Evolutionary conservation across 2,113 vertebrate genomes (phyloP).

Genomic region (Gadus chalcogrammus): DNA sequence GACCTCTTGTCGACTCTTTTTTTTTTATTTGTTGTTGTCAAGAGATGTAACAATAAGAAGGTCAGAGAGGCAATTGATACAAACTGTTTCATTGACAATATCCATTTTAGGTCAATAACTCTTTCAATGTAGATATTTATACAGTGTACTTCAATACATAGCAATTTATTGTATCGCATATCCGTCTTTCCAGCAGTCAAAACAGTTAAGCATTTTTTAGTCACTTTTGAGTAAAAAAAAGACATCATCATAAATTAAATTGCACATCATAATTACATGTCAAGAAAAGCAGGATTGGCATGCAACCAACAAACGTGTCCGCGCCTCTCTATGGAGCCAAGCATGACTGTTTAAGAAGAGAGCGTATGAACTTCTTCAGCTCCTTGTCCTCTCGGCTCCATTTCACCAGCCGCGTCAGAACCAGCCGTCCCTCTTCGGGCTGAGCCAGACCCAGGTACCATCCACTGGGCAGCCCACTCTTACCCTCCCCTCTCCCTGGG

Average conservation of each 20-base stretch:
- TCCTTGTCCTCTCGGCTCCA: constrained; percentile 73
- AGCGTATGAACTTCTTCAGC: constrained; percentile 72
- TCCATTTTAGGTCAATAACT: background rate
- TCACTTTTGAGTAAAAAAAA: too few relatives aligned
- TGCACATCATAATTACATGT: too few relatives aligned
- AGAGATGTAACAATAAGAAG: background rate
- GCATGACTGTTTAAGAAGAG: constrained; percentile 66
- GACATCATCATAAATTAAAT: too few relatives aligned
- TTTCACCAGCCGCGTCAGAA: constrained; percentile 67
- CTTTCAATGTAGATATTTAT: too few relatives aligned
- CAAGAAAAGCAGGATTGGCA: background rate
- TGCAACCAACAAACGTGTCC: too few relatives aligned
- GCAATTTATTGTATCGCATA: too few relatives aligned
- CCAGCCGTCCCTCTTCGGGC: constrained; percentile 61
- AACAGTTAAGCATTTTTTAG: too few relatives aligned
- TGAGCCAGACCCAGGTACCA: constrained; percentile 67
- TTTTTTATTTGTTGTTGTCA: too few relatives aligned
- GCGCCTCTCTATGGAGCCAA: constrained; percentile 31
- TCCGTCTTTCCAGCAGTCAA: too few relatives aligned
- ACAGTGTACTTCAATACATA: too few relatives aligned
- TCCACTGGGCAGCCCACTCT: background rate
- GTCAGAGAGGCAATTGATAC: background rate
- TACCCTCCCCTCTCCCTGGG: constrained; percentile 17
- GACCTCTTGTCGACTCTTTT: too few relatives aligned
- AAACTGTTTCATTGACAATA: constrained; percentile 1